Conservation (phyloP, 2,113 vertebrate genomes). For the Neomonachus schauinslandi region DNA sequence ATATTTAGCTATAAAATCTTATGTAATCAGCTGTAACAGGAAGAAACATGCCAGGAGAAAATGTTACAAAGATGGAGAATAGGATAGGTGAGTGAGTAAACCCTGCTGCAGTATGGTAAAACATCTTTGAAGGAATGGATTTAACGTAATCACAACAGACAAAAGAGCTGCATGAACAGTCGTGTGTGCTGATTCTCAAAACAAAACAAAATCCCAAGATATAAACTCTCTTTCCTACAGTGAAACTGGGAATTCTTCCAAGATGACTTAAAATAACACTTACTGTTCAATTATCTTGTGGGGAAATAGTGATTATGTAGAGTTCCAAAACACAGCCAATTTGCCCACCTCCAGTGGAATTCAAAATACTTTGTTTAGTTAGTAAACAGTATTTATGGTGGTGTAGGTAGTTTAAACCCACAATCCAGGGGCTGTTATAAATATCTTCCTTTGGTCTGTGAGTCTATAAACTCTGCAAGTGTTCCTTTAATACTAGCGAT, state of each 20-base stretch:
- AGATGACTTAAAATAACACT: conserved; percentile 65
- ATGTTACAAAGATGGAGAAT: neutral
- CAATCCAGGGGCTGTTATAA: conserved; percentile 53
- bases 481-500: neutral
- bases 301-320: conserved; percentile 71
- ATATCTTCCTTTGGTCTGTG: conserved; percentile 42
- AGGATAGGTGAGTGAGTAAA: neutral
- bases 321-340: conserved; percentile 59
- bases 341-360: conserved; percentile 67
- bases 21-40: neutral
- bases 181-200: neutral
- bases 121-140: neutral
- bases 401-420: conserved; percentile 54
- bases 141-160: neutral
- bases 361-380: conserved; percentile 56
- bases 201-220: conserved; percentile 57
- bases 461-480: neutral
- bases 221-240: conserved; percentile 23
- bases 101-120: neutral
- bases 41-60: neutral
- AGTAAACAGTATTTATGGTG: conserved; percentile 61
- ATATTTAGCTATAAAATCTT: neutral
- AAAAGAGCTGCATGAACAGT: neutral
- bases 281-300: conserved; percentile 73
- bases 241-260: conserved; percentile 73